Percentiles rank a stretch among this genome's conserved stretches.
These are phyloP conservation scores for Laticauda colubrina DNA, from an alignment of 2,113 vertebrate genomes.

Conservation along the genomic window DNA sequence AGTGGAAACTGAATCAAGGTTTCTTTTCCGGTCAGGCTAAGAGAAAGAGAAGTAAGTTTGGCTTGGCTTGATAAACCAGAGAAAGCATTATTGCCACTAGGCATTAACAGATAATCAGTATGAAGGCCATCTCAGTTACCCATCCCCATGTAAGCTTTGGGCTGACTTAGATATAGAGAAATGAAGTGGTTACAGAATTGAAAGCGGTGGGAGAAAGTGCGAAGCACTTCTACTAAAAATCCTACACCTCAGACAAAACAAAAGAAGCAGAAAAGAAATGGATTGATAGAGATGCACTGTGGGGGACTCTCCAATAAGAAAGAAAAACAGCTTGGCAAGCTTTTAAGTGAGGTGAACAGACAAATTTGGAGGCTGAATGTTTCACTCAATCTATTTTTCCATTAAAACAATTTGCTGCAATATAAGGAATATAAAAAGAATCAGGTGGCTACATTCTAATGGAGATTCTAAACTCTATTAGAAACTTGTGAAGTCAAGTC, in stretches of 20 bases:
- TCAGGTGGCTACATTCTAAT: not conserved
- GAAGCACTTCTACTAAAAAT: not conserved
- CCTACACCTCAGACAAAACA: not conserved
- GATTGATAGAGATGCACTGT: not conserved
- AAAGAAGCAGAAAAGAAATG: not conserved
- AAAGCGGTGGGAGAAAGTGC: not conserved
- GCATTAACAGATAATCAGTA: not conserved
- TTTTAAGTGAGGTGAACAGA: not conserved
- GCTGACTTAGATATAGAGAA: not conserved
- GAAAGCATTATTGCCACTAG: not conserved
- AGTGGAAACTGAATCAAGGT: slow-evolving; percentile 84
- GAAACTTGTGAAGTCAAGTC: too few species aligned
- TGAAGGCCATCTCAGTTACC: too few species aligned
- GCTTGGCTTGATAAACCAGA: not conserved
- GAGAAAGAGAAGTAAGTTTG: not conserved
- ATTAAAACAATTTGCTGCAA: not conserved
- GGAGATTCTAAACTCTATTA: not conserved
- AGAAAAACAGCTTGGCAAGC: not conserved
- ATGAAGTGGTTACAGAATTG: not conserved
- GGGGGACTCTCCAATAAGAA: not conserved
- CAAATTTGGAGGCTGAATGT: not conserved
- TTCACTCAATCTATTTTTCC: not conserved
- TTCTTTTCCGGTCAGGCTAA: slow-evolving; percentile 90
- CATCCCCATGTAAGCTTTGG: not conserved
- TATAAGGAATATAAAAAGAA: not conserved